These are phyloP conservation scores for Thermophis baileyi DNA, from an alignment of 2,113 vertebrate genomes.

Conservation along the genomic window DNA sequence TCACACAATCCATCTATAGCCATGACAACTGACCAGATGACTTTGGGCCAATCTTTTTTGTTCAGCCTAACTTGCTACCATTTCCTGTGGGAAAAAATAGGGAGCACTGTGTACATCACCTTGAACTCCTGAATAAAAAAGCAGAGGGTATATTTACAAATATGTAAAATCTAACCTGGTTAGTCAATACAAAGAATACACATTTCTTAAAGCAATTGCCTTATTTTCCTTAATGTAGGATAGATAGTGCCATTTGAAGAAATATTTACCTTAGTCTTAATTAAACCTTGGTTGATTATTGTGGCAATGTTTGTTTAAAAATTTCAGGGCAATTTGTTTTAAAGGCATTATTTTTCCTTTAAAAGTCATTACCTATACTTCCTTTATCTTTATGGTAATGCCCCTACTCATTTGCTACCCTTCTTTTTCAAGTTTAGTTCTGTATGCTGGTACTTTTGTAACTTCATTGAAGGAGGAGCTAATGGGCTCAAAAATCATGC, in stretches of 20 bases:
- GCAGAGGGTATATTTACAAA: not conserved
- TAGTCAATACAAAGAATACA: not conserved
- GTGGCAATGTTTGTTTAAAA: constrained; percentile 29
- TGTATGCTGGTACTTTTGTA: not conserved
- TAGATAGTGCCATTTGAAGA: not conserved
- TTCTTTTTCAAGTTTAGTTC: constrained; percentile 18
- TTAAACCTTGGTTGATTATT: not conserved
- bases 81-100: not conserved
- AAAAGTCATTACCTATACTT: constrained; percentile 41
- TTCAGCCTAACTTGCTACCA: not conserved
- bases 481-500: constrained; percentile 5
- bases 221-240: not conserved
- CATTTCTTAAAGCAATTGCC: not conserved
- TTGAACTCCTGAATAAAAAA: not conserved
- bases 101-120: not conserved
- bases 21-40: not conserved
- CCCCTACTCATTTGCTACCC: constrained; percentile 36
- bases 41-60: not conserved
- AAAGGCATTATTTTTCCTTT: constrained; percentile 22
- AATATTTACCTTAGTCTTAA: not conserved
- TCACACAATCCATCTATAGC: not conserved
- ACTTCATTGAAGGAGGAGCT: constrained; percentile 8
- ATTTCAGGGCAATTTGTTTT: constrained; percentile 29
- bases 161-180: not conserved
- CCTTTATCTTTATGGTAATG: constrained; percentile 24